Evolutionary conservation across 1,140 invertebrate genomes (phyloP).

Genomic region (Argopecten irradians): DNA sequence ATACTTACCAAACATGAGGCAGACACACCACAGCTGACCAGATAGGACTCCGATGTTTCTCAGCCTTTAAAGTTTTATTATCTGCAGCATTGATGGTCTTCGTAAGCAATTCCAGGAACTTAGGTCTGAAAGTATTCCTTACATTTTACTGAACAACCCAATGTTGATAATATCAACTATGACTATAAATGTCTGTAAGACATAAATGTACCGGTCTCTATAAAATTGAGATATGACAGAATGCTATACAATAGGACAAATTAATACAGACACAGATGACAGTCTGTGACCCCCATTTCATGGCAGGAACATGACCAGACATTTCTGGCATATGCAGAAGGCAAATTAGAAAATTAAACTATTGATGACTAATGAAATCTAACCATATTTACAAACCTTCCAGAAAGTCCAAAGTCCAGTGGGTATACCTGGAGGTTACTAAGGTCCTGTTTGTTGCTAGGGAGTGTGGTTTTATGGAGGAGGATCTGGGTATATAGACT

Average conservation of each 20-base stretch:
- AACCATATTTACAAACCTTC: no score
- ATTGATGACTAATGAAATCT: no score
- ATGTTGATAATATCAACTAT: no score
- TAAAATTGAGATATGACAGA: no score
- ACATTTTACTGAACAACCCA: background rate
- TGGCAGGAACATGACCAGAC: no score
- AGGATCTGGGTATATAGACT: slow-evolving; percentile 84
- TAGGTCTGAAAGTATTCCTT: background rate
- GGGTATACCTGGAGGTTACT: slow-evolving; percentile 45
- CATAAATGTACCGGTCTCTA: no score
- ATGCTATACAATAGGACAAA: no score
- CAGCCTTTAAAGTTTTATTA: background rate
- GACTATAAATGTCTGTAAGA: no score
- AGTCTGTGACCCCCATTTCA: no score
- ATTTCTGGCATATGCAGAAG: no score
- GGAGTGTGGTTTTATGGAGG: slow-evolving; percentile 82
- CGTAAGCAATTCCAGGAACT: background rate
- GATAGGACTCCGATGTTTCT: slow-evolving; percentile 58
- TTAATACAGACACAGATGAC: no score
- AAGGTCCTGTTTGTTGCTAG: slow-evolving; percentile 60
- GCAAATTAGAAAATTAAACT: no score
- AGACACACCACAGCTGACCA: slow-evolving; percentile 81
- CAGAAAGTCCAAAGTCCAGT: slow-evolving; percentile 60
- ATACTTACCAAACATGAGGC: slow-evolving; percentile 79
- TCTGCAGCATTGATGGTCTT: background rate